Evolutionary conservation across 2,113 vertebrate species (phyloP).

Genomic region (human (Homo sapiens)): GRCh38 chrX:139832501-139833000

Average conservation of each 20-base stretch:
- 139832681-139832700: neutral
- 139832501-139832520: neutral
- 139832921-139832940: conserved; percentile 28
- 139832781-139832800: neutral
- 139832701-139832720: neutral
- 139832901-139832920: neutral
- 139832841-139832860: conserved; percentile 4
- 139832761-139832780: neutral
- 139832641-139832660: conserved; percentile 11
- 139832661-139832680: neutral
- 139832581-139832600: neutral
- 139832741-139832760: conserved; percentile 22
- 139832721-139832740: neutral
- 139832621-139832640: neutral
- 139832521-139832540: neutral
- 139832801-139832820: conserved; percentile 7
- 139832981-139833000: conserved; percentile 38
- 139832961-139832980: conserved; percentile 32
- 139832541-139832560: conserved; percentile 5
- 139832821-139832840: conserved; percentile 4
- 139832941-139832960: conserved; percentile 39
- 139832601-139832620: conserved; percentile 18
- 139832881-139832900: conserved; percentile 34
- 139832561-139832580: conserved; percentile 21
- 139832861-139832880: neutral